A percentile compares a stretch with the other conserved stretches of the same genome.
Conservation (phyloP, 2,113 vertebrate genomes). For the Vanacampus margaritifer region DNA sequence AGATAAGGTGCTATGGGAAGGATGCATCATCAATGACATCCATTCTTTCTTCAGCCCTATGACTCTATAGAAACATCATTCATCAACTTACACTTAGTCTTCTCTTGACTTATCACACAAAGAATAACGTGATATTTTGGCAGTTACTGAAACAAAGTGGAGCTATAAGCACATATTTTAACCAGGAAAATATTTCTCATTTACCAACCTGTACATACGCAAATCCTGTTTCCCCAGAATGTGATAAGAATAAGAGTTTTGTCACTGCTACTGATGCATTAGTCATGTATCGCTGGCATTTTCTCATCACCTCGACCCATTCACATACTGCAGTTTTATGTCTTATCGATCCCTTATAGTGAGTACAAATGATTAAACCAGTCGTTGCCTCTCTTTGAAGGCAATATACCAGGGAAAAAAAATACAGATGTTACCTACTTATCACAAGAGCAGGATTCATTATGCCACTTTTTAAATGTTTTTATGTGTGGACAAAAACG, state of each 20-base stretch:
- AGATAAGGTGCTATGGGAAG: conserved; percentile 17
- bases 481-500: not conserved
- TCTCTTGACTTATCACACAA: conserved; percentile 9
- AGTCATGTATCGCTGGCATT: conserved; percentile 9
- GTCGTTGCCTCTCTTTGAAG: conserved; percentile 5
- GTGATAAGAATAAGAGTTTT: conserved; percentile 28
- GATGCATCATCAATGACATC: conserved; percentile 26
- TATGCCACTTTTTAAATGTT: conserved; percentile 36
- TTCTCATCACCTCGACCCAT: conserved; percentile 17
- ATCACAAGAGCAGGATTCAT: conserved; percentile 22
- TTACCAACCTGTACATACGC: not conserved
- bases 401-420: conserved; percentile 19
- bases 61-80: conserved; percentile 8
- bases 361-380: conserved; percentile 6
- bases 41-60: conserved; percentile 4
- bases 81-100: conserved; percentile 19
- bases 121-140: conserved; percentile 12
- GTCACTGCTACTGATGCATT: conserved; percentile 7
- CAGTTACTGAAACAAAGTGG: not conserved
- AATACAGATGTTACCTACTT: conserved; percentile 17
- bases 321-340: conserved; percentile 17
- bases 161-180: not conserved
- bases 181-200: not conserved
- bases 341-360: conserved; percentile 7
- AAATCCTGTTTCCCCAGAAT: not conserved